Base-by-base conservation (phyloP, 2,888 invertebrate species). In the Petrolisthes cinctipes region DNA sequence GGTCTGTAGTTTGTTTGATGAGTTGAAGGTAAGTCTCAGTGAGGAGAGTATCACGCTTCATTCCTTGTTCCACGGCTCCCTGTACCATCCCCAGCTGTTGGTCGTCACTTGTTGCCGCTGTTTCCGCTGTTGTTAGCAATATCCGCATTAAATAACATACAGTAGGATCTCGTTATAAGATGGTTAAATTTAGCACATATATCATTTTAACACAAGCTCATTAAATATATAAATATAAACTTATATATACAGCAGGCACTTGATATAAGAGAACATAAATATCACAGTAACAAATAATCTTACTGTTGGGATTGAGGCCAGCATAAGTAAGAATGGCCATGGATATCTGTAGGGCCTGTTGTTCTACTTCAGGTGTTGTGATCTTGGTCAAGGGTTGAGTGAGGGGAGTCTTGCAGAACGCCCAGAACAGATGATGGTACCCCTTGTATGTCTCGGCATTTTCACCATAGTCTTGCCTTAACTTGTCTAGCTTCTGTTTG, bases 21-120 rank as follows among this genome's bases (percentile, higher is more conserved):
- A 98, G 94, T 92, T 98, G 98, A 91, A 98, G 94, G 92, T 97
- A 98, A 87, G 98, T 94, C 93, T 98, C 98, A 92, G 97, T 97
- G 5, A 98, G 94, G 82, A 98, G 94, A 82, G 96, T 95, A 92
- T 97, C 97, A 92, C 96, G 97, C 91, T 97, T 95, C 96, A 98
- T 96, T 92, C 97, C 97, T 89, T 97, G 95, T 92, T 97, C 97
- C 93, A 98, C 95, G 91, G 98, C 95, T 1, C 96, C 95, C 93
- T 98, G 98, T 85, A 98, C 96, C 53, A 98, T 94, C 90, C 96
- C 95, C 6, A 97, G 96, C 91, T 97, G 96, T 92, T 98, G 98
- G 92, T 97, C 97, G 93, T 96, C 96, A 17, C 96, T 88, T 20
- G 90, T 90, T 6, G 83, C 84, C 23, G 88, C 86, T 11, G 86